Base-by-base conservation (phyloP, 30 jellyfish, hydroid and myxozoan species). In the Hydractinia echinata region DNA sequence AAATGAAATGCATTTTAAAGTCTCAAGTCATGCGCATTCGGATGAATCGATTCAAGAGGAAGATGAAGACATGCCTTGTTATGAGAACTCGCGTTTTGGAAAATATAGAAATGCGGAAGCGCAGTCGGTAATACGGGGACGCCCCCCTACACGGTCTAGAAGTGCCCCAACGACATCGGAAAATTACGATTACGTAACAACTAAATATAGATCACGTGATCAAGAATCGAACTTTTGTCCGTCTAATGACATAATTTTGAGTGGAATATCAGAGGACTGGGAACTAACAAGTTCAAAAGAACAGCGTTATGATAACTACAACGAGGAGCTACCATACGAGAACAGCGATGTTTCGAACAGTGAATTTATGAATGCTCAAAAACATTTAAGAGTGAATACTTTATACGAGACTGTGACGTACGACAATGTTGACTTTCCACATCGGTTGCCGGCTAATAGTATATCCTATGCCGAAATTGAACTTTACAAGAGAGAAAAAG, bases 391-490 rank as follows among this genome's bases (percentile, higher is more conserved):
- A 30, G 44, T 30, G 44, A 30, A 30, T 30, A 30, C 44, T 30
- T 30, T 30, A 30, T 6, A 6, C 10, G 74, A 64, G 39, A 8
- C 19, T 7, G 74, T 13, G 0, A 64, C 74, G 74, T 64, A 64
- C 74, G 74, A 64, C 74, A 64, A 64, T 2, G 16, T 64, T 13
- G 74, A 64, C 18, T 64, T 51, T 13, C 74, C 74, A 13, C 39
- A 44, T 7, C 74, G 74, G 74, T n/a, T 64, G 5, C 39, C 74
- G 39, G 18, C 18, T 7, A 6, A 30, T 30, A 30, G 51, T n/a
- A 7, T 64, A 64, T 64, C 74, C 10, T 64, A 64, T 13, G 74
- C 74, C 8, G 74, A 64, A n/a, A 64, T 64, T 64, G 74, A 64
- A n/a, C 7, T 64, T 7, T n/a, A 64, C 10, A 64, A 64, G 39